A percentile compares a stretch with the other conserved stretches of the same genome.
phyloP scores from a whole-genome alignment of 2,113 vertebrate species.

The Aspiorhynchus laticeps region DNA sequence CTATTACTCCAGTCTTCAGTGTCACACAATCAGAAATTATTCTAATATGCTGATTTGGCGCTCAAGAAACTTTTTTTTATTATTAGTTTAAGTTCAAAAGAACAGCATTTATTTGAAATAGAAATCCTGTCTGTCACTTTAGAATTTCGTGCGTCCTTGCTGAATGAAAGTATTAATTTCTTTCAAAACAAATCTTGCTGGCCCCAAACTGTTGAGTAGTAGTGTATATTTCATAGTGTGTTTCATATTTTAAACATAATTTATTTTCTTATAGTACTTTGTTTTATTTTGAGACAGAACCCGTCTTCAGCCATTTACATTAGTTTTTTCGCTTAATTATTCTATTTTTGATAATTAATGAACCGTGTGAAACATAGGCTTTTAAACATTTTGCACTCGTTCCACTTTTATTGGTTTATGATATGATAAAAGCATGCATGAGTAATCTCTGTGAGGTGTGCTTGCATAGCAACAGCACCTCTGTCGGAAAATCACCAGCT shows the following conservation, averaged over 20 bases:
- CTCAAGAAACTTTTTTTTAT: too few relatives aligned
- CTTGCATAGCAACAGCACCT: constrained; percentile 53
- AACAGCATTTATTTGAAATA: background rate
- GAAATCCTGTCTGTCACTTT: background rate
- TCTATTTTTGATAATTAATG: background rate
- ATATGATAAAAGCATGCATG: constrained; percentile 3
- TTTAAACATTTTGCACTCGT: background rate
- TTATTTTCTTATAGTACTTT: background rate
- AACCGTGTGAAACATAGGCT: background rate
- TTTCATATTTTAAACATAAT: background rate
- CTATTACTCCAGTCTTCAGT: too few relatives aligned
- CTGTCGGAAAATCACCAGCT: constrained; percentile 44
- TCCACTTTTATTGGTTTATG: constrained; percentile 10
- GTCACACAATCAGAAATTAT: too few relatives aligned
- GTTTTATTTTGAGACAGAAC: background rate
- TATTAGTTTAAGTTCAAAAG: too few relatives aligned
- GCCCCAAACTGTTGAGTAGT: background rate
- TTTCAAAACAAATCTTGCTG: background rate
- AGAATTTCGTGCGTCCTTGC: background rate
- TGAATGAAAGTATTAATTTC: background rate
- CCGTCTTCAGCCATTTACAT: background rate
- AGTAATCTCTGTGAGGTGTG: background rate
- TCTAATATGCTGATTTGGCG: too few relatives aligned
- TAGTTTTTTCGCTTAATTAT: background rate
- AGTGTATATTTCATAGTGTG: background rate